Evolutionary conservation across 1,140 invertebrate species (phyloP).

Genomic region (Paraescarpia echinospica): DNA sequence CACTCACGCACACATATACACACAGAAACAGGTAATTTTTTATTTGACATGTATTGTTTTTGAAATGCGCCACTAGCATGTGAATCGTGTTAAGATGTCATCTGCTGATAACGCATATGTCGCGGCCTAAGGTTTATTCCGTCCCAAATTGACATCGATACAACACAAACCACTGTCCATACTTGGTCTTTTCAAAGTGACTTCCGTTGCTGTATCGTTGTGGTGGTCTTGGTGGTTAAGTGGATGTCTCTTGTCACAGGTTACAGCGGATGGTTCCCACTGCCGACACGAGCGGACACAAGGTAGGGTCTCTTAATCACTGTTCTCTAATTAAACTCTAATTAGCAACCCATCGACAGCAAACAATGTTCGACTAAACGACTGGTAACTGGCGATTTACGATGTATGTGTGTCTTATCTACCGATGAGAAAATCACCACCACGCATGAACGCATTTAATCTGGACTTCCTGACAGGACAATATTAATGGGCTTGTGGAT

Average conservation of each 20-base stretch:
- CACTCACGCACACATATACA: too few relatives aligned
- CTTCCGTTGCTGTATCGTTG: background rate
- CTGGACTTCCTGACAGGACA: too few relatives aligned
- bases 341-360: background rate
- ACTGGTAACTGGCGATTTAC: background rate
- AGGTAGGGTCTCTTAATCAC: background rate
- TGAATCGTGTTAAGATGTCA: too few relatives aligned
- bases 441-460: too few relatives aligned
- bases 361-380: background rate
- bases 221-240: background rate
- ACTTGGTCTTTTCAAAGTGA: background rate
- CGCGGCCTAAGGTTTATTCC: background rate
- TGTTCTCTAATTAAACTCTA: background rate
- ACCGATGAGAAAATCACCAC: too few relatives aligned
- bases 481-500: too few relatives aligned
- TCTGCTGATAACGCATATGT: too few relatives aligned
- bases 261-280: background rate
- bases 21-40: too few relatives aligned
- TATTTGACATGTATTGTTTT: too few relatives aligned
- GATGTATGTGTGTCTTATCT: background rate
- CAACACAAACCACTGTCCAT: background rate
- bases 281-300: background rate
- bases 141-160: background rate
- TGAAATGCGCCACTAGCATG: too few relatives aligned
- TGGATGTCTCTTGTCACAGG: background rate